These are phyloP conservation scores for Drosophila mayri DNA, from an alignment of 1,140 invertebrate species.

Conservation along the genomic window DNA sequence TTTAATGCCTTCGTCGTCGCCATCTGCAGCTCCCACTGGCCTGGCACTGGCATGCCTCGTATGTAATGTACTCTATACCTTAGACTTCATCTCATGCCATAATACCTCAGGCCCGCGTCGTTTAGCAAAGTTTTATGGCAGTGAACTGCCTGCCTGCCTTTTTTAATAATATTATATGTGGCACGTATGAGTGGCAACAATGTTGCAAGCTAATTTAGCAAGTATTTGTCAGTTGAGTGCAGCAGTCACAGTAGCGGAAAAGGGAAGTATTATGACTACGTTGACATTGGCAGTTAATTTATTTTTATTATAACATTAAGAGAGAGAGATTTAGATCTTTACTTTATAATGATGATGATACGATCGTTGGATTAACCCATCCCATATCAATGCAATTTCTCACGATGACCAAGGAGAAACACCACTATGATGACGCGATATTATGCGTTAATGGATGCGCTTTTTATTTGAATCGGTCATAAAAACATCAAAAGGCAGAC, in stretches of 20 bases:
- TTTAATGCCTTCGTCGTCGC: constrained; percentile 68
- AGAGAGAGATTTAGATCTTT: background rate
- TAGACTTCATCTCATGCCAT: background rate
- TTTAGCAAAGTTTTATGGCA: constrained; percentile 44
- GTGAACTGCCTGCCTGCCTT: constrained; percentile 26
- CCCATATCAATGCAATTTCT: constrained; percentile 57
- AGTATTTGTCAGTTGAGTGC: constrained; percentile 10
- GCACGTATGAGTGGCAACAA: constrained; percentile 71
- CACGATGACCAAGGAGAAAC: constrained; percentile 42
- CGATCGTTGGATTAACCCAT: constrained; percentile 19
- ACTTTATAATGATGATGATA: constrained; percentile 2
- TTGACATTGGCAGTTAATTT: constrained; percentile 12
- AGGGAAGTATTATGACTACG: background rate
- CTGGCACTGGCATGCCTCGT: constrained; percentile 15
- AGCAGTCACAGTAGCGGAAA: constrained; percentile 4
- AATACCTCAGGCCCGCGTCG: constrained; percentile 11
- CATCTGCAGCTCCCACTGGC: constrained; percentile 38
- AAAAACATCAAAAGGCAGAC: constrained; percentile 55
- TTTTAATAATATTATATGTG: constrained; percentile 78
- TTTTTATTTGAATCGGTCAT: constrained; percentile 65
- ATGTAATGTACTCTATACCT: constrained; percentile 2
- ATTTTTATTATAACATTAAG: background rate
- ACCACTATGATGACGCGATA: constrained; percentile 23
- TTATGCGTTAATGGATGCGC: constrained; percentile 64
- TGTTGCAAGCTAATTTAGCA: constrained; percentile 49